phyloP scores from a whole-genome alignment of 1,140 invertebrate species.

The Brachionus rubens region DNA sequence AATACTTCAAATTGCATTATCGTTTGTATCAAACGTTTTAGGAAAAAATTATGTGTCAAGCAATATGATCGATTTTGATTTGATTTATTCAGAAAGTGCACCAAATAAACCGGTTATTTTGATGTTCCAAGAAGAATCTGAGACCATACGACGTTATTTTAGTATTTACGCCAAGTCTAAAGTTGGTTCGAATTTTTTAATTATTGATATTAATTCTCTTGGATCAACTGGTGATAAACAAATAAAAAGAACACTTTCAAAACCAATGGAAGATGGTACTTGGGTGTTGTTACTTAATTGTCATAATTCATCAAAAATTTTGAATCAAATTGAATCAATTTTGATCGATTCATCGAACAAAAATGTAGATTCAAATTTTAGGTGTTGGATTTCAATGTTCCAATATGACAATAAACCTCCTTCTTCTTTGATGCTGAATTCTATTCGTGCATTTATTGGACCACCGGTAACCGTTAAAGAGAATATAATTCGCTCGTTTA shows the following conservation, averaged over 20 bases:
- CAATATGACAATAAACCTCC: slow-evolving; percentile 50
- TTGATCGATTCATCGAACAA: slow-evolving; percentile 49
- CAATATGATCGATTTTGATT: slow-evolving; percentile 4
- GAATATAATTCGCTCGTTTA: slow-evolving; percentile 54
- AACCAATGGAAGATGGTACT: slow-evolving; percentile 48
- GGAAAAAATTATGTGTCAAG: slow-evolving; percentile 22
- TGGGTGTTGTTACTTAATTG: slow-evolving; percentile 59
- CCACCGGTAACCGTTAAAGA: slow-evolving; percentile 56
- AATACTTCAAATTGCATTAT: slow-evolving; percentile 54
- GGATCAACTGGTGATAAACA: slow-evolving; percentile 51
- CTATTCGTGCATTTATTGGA: slow-evolving; percentile 46
- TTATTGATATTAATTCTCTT: slow-evolving; percentile 54
- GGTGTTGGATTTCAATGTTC: slow-evolving; percentile 56
- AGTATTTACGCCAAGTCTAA: slow-evolving; percentile 53
- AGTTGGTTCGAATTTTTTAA: slow-evolving; percentile 49
- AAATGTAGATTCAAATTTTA: slow-evolving; percentile 53
- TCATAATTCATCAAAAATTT: slow-evolving; percentile 55
- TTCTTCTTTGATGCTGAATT: slow-evolving; percentile 37
- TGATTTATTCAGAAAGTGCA: slow-evolving; percentile 50
- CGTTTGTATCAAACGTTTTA: slow-evolving; percentile 55
- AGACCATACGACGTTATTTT: slow-evolving; percentile 53
- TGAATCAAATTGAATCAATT: slow-evolving; percentile 53
- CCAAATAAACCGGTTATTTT: slow-evolving; percentile 54
- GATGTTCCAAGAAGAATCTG: slow-evolving; percentile 52
- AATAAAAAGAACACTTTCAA: slow-evolving; percentile 50